A percentile compares a stretch with the other conserved stretches of the same genome.
phyloP scores from a whole-genome alignment of 2,888 invertebrate genomes.

The Eupithecia dodoneata region DNA sequence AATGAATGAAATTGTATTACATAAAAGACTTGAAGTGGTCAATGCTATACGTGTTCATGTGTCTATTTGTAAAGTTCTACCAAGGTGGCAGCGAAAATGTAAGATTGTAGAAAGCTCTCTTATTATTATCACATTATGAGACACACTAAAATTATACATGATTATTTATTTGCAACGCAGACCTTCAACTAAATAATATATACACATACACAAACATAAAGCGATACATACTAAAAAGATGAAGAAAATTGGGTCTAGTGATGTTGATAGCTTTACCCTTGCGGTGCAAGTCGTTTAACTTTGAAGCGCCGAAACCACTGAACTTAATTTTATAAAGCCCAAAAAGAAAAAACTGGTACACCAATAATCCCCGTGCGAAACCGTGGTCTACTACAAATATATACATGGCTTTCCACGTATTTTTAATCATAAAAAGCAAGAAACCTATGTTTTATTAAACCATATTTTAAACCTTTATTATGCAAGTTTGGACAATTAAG shows the following conservation, averaged over 20 bases:
- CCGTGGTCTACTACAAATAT: neutral
- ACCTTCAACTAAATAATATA: neutral
- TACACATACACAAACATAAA: neutral
- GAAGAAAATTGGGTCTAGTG: neutral
- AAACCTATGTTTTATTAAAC: neutral
- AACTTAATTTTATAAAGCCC: neutral
- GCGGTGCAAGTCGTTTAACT: neutral
- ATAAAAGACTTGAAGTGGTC: slow-evolving; percentile 26
- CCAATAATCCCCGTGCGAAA: neutral
- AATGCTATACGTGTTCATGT: slow-evolving; percentile 18
- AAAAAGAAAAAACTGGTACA: neutral
- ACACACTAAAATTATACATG: neutral
- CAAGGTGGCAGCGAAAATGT: slow-evolving; percentile 9
- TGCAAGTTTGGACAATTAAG: neutral
- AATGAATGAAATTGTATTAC: slow-evolving; percentile 43
- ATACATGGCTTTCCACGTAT: neutral
- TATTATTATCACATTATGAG: neutral
- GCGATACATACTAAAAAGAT: neutral
- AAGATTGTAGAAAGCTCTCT: neutral
- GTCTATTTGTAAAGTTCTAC: slow-evolving; percentile 15
- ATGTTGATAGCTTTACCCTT: neutral
- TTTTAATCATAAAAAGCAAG: neutral
- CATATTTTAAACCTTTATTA: neutral
- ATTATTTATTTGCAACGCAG: neutral
- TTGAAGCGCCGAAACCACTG: neutral